Evolutionary conservation across 2,888 invertebrate species (phyloP).

Genomic region (Xestia ashworthii): DNA sequence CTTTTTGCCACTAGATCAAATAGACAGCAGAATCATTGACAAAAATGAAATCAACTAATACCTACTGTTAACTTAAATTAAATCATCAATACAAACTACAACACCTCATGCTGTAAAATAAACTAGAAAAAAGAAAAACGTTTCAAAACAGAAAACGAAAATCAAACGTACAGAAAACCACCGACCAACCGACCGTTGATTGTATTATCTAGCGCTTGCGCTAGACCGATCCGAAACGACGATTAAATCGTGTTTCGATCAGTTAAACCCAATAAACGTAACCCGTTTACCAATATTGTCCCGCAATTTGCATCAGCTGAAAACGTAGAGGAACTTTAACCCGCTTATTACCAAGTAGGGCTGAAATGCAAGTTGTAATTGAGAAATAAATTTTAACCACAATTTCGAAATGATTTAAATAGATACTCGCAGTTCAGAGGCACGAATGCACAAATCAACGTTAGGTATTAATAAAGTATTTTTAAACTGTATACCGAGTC

Average conservation of each 20-base stretch:
- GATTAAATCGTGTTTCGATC: conserved; percentile 7
- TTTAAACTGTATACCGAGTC: not conserved
- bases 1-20: not conserved
- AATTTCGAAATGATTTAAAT: not conserved
- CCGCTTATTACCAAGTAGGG: conserved; percentile 3
- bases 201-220: too few relatives aligned
- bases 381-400: not conserved
- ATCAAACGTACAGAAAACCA: not conserved
- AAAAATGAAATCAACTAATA: not conserved
- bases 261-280: not conserved
- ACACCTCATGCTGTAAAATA: not conserved
- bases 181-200: too few relatives aligned
- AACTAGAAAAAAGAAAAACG: not conserved
- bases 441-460: not conserved
- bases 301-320: not conserved
- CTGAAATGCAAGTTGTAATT: not conserved
- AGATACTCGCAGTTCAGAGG: not conserved
- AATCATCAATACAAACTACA: not conserved
- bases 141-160: not conserved
- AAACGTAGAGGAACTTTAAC: not conserved
- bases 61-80: not conserved
- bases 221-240: not conserved
- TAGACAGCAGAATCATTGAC: not conserved
- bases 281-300: not conserved
- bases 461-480: not conserved